Evolutionary conservation across 2,888 invertebrate species (phyloP).

Genomic region (Synanthedon tipuliformis): DNA sequence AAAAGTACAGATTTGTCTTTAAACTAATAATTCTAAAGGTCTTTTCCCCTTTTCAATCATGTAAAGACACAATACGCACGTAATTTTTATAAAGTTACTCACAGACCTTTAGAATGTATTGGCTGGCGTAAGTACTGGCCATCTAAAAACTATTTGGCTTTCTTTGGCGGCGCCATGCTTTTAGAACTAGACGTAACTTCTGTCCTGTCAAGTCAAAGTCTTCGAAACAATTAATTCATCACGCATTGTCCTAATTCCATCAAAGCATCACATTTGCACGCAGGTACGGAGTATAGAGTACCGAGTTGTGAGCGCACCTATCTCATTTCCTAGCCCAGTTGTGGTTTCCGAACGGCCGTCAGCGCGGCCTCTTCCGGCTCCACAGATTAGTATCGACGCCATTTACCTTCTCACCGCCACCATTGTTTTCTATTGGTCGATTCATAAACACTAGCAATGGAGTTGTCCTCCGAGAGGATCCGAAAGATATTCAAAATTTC

Average conservation of each 20-base stretch:
- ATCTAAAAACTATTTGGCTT: too few relatives aligned
- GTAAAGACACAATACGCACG: too few relatives aligned
- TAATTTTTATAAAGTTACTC: too few relatives aligned
- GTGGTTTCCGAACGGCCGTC: constrained; percentile 62
- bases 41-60: too few relatives aligned
- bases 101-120: too few relatives aligned
- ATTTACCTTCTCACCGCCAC: constrained; percentile 54
- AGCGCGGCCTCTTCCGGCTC: constrained; percentile 61
- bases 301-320: constrained; percentile 50
- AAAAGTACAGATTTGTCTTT: too few relatives aligned
- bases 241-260: constrained; percentile 38
- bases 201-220: neutral
- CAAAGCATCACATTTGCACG: constrained; percentile 19
- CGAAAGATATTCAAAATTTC: neutral
- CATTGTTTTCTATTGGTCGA: constrained; percentile 51
- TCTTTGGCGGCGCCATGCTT: too few relatives aligned
- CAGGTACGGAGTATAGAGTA: constrained; percentile 27
- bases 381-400: constrained; percentile 63
- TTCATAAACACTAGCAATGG: neutral
- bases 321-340: constrained; percentile 70
- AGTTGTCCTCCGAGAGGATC: neutral
- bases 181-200: neutral
- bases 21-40: too few relatives aligned
- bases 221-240: neutral
- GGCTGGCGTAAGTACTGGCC: too few relatives aligned